Evolutionary conservation across 2,113 vertebrate genomes (phyloP).

Genomic region (Pollachius pollachius): DNA sequence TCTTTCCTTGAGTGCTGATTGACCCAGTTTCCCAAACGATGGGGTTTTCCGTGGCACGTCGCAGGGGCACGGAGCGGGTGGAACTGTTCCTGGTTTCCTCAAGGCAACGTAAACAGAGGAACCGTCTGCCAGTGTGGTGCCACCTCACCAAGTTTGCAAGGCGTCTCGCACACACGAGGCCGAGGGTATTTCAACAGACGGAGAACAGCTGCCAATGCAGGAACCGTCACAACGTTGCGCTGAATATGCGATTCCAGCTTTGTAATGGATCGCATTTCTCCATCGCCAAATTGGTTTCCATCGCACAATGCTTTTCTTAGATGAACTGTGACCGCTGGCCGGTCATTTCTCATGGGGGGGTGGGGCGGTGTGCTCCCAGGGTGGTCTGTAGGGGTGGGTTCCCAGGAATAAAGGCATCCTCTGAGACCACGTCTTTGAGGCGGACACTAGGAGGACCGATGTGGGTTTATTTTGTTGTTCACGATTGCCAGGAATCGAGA

Average conservation of each 20-base stretch:
- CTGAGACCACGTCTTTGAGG: slow-evolving; percentile 1
- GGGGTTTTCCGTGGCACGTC: slow-evolving; percentile 35
- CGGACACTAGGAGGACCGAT: slow-evolving; percentile 27
- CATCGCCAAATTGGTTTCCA: too few relatives aligned
- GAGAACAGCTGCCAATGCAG: too few relatives aligned
- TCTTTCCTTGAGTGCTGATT: too few relatives aligned
- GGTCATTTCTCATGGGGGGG: slow-evolving; percentile 40
- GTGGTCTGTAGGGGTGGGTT: slow-evolving; percentile 21
- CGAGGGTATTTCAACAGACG: slow-evolving; percentile 4
- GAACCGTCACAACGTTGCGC: too few relatives aligned
- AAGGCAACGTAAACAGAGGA: slow-evolving; percentile 26
- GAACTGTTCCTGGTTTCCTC: slow-evolving; percentile 20
- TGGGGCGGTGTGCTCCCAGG: slow-evolving; percentile 27
- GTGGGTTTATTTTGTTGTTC: slow-evolving; percentile 34
- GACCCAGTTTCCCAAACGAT: slow-evolving; percentile 16
- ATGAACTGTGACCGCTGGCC: slow-evolving; percentile 54
- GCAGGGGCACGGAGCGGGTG: slow-evolving; percentile 6
- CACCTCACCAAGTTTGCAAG: slow-evolving; percentile 16
- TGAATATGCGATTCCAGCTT: too few relatives aligned
- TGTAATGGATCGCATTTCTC: too few relatives aligned
- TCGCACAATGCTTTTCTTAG: slow-evolving; percentile 31
- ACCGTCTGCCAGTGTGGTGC: slow-evolving; percentile 4
- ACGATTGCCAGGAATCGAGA: slow-evolving; percentile 29
- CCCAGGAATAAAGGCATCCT: slow-evolving; percentile 37
- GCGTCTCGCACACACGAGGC: slow-evolving; percentile 2